Conservation (phyloP, 2,113 vertebrate species). For the Ardeotis arabs region DNA sequence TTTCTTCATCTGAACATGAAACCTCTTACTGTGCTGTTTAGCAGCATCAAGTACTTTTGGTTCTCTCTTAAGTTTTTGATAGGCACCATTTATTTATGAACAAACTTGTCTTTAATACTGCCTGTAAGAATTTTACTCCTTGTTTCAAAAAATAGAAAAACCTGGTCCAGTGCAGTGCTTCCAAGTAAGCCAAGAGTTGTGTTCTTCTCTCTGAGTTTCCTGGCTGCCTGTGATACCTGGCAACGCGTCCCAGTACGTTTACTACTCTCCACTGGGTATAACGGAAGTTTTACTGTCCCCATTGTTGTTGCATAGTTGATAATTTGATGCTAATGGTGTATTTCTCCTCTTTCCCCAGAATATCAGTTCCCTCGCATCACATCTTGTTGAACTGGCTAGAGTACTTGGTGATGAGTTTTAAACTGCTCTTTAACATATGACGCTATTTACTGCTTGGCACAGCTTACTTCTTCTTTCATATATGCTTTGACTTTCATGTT, state of each 20-base stretch:
- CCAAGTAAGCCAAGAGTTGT: background rate
- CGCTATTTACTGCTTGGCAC: background rate
- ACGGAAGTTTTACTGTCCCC: background rate
- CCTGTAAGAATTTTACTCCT: background rate
- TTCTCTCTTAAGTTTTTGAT: background rate
- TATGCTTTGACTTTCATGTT: background rate
- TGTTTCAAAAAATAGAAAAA: background rate
- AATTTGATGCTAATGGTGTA: background rate
- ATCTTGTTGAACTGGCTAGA: background rate
- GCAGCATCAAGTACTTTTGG: background rate
- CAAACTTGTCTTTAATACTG: background rate
- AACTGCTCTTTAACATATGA: background rate
- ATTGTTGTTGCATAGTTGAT: background rate
- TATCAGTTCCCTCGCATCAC: background rate
- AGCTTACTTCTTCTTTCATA: background rate
- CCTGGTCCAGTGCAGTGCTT: background rate
- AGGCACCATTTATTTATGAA: background rate
- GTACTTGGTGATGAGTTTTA: background rate
- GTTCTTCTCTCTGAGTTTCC: background rate
- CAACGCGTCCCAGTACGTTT: accelerated
- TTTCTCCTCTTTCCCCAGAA: background rate
- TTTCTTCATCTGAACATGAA: background rate
- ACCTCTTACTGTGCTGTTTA: background rate
- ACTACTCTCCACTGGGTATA: background rate
- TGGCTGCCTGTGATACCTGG: background rate